phyloP scores from a whole-genome alignment of 2,797 vertebrate species.

The Gallinago solitaria region DNA sequence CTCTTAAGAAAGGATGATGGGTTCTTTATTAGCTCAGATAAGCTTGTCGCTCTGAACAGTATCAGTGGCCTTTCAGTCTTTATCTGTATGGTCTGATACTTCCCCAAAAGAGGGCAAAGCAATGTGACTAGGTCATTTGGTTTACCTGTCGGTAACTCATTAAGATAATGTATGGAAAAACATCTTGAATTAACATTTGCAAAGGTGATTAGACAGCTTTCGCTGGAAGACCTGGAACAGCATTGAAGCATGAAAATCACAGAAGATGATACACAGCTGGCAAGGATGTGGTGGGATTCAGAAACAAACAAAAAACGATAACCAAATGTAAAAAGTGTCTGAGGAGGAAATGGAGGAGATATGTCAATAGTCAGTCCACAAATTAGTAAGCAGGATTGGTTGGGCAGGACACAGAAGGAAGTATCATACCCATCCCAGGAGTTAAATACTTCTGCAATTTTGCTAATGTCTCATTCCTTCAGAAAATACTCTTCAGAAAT shows the following conservation, averaged over 20 bases:
- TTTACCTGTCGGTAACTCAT: not conserved
- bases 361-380: not conserved
- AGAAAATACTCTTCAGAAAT: constrained; percentile 6
- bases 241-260: not conserved
- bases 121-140: not conserved
- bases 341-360: not conserved
- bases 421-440: not conserved
- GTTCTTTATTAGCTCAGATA: not conserved
- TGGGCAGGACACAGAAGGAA: not conserved
- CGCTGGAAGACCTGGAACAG: not conserved
- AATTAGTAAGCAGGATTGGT: not conserved
- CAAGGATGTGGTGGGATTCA: not conserved
- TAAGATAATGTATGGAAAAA: not conserved
- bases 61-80: not conserved
- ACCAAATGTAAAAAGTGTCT: not conserved
- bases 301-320: not conserved
- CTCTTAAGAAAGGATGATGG: not conserved
- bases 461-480: not conserved
- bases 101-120: not conserved
- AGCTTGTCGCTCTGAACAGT: not conserved
- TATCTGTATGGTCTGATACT: not conserved
- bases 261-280: not conserved
- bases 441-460: not conserved
- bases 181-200: not conserved
- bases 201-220: not conserved